phyloP scores from a whole-genome alignment of 2,113 vertebrate species.

The Engystomops pustulosus region DNA sequence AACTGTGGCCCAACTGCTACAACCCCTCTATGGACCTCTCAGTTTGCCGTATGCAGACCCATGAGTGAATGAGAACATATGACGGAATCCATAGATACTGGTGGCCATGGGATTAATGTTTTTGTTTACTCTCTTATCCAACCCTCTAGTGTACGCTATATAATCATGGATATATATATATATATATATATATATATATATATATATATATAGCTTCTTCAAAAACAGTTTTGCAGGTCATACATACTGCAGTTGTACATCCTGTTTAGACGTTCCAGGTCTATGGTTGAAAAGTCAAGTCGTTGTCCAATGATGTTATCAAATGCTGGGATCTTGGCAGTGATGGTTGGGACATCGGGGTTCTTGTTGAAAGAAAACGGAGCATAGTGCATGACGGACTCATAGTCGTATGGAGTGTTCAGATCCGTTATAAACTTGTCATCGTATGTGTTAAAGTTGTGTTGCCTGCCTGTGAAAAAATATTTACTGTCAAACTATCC shows the following conservation, averaged over 20 bases:
- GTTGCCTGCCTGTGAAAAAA: slow-evolving; percentile 70
- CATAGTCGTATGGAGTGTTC: slow-evolving; percentile 92
- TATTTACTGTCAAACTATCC: slow-evolving; percentile 43
- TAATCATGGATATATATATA: not conserved
- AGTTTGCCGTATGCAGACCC: not conserved
- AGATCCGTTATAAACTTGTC: slow-evolving; percentile 84
- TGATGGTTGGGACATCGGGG: slow-evolving; percentile 80
- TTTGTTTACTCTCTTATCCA: not conserved
- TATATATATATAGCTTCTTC: not conserved
- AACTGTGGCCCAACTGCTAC: no score
- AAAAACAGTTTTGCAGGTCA: not conserved
- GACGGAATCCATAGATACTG: no score
- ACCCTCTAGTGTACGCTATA: not conserved
- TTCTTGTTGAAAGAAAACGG: slow-evolving; percentile 91
- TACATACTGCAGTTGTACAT: slow-evolving; percentile 95
- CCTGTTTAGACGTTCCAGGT: slow-evolving; percentile 84
- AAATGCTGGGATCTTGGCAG: slow-evolving; percentile 88
- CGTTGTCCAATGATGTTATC: slow-evolving; percentile 86
- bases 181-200: not conserved
- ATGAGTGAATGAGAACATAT: no score
- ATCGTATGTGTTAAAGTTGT: slow-evolving; percentile 85
- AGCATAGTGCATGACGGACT: slow-evolving; percentile 90
- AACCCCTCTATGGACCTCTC: no score
- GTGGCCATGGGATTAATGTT: not conserved
- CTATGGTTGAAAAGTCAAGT: slow-evolving; percentile 83